Base-by-base conservation (phyloP, 1,140 invertebrate species). In the Drosophila seguyi region DNA sequence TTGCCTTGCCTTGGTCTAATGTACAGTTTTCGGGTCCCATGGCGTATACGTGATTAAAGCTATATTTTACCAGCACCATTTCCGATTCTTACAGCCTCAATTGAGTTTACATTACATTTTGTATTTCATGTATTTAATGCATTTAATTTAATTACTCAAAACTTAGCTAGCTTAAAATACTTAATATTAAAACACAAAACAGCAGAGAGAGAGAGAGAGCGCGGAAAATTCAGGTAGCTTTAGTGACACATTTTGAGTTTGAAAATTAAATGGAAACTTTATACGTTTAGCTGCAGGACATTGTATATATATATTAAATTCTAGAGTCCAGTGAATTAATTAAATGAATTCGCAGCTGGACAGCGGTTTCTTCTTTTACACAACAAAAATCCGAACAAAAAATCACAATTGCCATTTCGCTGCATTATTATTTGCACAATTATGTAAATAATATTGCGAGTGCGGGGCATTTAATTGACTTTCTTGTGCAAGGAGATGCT, bases 41-140 rank as follows among this genome's bases (percentile, higher is more conserved):
- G 47, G 47, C 47, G 47, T 48, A 48, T 48, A 2, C 47, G 47
- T 48, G 16, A 48, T 48, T 48, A 48, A 48, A 48, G 47, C 47
- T n/a, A 27, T 8, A 6, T 27, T 27, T 25, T 4, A 25, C 25
- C 25, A 25, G 4, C 25, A n/a, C 4, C 25, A 27, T 29, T 2
- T 29, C 0, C 25, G 8, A 48, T 29, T 2, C 8, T 0, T 11
- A 27, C 45, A 27, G 16, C 45, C 45, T 10, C n/a, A n/a, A n/a
- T n/a, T n/a, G n/a, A n/a, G n/a, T n/a, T n/a, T n/a, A n/a, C n/a
- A n/a, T n/a, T n/a, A n/a, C n/a, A n/a, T n/a, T n/a, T n/a, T n/a
- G n/a, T n/a, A n/a, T n/a, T n/a, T n/a, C n/a, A n/a, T n/a, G n/a
- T n/a, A n/a, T n/a, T n/a, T n/a, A n/a, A n/a, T n/a, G n/a, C n/a